phyloP scores from a whole-genome alignment of 2,113 vertebrate genomes.

The Buteo buteo region DNA sequence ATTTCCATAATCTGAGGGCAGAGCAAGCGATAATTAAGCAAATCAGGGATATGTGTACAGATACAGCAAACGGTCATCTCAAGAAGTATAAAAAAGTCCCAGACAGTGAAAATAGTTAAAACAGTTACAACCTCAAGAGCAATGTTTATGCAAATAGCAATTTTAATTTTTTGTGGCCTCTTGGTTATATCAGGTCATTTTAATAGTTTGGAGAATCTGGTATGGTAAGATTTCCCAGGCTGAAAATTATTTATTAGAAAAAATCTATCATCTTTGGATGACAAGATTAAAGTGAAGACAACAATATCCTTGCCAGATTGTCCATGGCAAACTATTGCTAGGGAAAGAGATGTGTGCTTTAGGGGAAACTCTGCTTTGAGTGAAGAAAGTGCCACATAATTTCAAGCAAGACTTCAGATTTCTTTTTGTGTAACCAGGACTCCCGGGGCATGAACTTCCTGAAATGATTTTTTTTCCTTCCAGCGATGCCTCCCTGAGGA shows the following conservation, averaged over 20 bases:
- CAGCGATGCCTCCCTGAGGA: neutral
- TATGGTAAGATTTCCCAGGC: neutral
- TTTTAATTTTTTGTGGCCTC: neutral
- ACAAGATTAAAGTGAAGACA: neutral
- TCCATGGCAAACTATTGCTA: neutral
- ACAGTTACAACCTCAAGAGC: neutral
- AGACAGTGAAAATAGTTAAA: neutral
- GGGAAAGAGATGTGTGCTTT: neutral
- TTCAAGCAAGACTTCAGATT: neutral
- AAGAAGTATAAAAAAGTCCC: neutral
- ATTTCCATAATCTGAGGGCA: neutral
- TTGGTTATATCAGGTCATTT: neutral
- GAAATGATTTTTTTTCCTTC: neutral
- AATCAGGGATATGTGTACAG: neutral
- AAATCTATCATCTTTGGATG: neutral
- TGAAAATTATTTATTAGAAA: neutral
- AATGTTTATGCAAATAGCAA: neutral
- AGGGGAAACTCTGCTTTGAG: neutral
- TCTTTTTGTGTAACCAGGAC: neutral
- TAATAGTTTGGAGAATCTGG: neutral
- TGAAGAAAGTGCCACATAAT: neutral
- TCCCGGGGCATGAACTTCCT: neutral
- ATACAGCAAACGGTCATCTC: neutral
- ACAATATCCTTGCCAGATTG: neutral
- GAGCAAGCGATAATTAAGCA: neutral